phyloP scores from a whole-genome alignment of 2,888 invertebrate genomes.

The Brachycybe producta region DNA sequence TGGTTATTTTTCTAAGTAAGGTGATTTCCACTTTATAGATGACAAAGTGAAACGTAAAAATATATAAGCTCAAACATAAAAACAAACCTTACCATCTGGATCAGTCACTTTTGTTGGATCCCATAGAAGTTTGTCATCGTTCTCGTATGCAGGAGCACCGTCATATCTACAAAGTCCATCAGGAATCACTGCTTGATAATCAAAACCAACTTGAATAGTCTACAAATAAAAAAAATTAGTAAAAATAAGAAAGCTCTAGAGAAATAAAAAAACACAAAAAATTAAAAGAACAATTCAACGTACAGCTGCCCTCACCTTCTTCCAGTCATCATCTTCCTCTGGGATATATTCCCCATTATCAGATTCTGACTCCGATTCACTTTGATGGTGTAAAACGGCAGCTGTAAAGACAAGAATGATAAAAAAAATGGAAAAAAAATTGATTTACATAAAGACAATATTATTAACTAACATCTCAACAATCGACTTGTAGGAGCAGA shows the following conservation, averaged over 20 bases:
- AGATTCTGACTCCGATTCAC: conserved; percentile 44
- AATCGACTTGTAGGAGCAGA: conserved; percentile 32
- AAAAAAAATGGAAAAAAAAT: neutral
- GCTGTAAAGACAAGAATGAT: conserved; percentile 22
- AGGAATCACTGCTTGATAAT: conserved; percentile 87
- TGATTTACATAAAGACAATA: neutral
- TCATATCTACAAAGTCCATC: conserved; percentile 83
- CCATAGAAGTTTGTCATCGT: conserved; percentile 90
- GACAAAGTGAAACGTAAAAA: neutral
- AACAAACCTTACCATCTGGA: conserved; percentile 24
- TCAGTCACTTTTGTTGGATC: conserved; percentile 57
- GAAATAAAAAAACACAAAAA: neutral
- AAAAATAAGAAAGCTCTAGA: neutral
- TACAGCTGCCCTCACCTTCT: conserved; percentile 44
- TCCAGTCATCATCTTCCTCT: conserved; percentile 69
- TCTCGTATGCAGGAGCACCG: conserved; percentile 82
- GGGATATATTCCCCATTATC: conserved; percentile 71
- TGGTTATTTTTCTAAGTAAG: no score
- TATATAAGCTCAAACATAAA: conserved; percentile 6
- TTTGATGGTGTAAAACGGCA: conserved; percentile 50
- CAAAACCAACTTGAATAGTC: conserved; percentile 89
- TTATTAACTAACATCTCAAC: conserved; percentile 43
- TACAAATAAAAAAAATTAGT: conserved; percentile 27
- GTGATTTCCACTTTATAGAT: no score
- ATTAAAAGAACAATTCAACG: conserved; percentile 9